Evolutionary conservation across 2,113 vertebrate species (phyloP), one percentile per base, ranked within the genome.

Genomic region (Stercorarius parasiticus): DNA sequence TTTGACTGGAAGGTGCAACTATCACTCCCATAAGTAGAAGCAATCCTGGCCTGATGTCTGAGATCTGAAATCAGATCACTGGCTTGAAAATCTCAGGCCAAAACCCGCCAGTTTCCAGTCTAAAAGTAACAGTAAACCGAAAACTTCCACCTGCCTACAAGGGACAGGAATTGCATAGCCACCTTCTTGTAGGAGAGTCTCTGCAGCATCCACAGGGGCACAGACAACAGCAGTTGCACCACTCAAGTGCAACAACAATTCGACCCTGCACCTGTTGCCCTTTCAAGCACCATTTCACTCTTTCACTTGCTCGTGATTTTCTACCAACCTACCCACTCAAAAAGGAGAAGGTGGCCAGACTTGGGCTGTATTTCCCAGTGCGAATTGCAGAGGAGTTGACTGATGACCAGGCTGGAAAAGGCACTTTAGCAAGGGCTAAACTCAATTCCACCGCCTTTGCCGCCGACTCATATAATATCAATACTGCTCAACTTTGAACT

Each of bases 201-300:
- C 45, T 36, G 29, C 34, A n/a, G 29, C 43, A 36, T 40, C 65
- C 1, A 0, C 38, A 50, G 27, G 34, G 34, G 45, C 43, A 36
- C 6, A 34, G 30, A 15, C 10, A 61, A 2, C 15, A 61, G 38
- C 1, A 2, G 15, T 17, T 15, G 21, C 43, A 52, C 11, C 18
- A 30, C 23, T 26, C 29, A 38, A 43, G 19, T 3, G 8, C 55
- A 52, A 43, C 25, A 55, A 15, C 32, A 42, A 20, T 50, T 34
- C 14, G 0, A 30, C 13, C 16, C 15, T 50, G 14, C 32, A 18
- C 26, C 0, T 0, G 7, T 9, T 73, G 32, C 18, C 40, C 19
- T 26, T 11, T 43, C 36, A 43, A 38, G 19, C 5, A 53, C 22
- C 15, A 18, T 43, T 71, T 65, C 58, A 61, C 17, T 83, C 66